Evolutionary conservation across 1,140 invertebrate species (phyloP).

Genomic region (Bemisia tabaci): DNA sequence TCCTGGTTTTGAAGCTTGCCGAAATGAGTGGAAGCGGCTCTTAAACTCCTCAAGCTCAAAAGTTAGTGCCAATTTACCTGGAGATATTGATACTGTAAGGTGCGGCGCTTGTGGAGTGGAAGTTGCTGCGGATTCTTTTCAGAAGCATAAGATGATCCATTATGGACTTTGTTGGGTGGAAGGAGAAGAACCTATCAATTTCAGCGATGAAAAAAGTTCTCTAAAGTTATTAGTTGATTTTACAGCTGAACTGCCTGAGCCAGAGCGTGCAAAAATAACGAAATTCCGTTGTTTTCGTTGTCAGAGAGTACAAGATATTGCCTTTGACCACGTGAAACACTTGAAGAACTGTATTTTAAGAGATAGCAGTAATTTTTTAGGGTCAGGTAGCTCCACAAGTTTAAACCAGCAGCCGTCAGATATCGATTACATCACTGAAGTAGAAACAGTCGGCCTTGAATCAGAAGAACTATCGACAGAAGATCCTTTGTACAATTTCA

Average conservation of each 20-base stretch:
- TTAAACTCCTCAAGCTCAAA: not conserved
- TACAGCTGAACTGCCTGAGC: not conserved
- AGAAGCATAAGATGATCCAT: not conserved
- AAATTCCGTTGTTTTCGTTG: not conserved
- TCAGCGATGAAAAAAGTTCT: not conserved
- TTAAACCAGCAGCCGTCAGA: not conserved
- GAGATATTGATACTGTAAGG: not conserved
- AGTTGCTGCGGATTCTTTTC: not conserved
- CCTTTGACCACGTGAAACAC: not conserved
- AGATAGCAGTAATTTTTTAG: not conserved
- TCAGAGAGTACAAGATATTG: not conserved
- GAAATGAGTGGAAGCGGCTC: not conserved
- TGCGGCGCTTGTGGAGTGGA: not conserved
- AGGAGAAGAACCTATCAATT: not conserved
- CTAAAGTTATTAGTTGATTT: not conserved
- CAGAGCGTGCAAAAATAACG: not conserved
- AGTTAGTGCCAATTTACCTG: not conserved
- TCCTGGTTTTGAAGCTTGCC: not conserved
- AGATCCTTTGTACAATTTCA: too few relatives aligned
- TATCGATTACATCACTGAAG: too few relatives aligned
- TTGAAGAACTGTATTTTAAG: not conserved
- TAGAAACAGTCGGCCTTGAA: too few relatives aligned
- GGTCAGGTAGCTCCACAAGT: not conserved
- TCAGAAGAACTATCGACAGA: too few relatives aligned
- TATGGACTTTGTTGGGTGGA: not conserved